phyloP scores from a whole-genome alignment of 2,888 invertebrate species.

The Dendrolimus pini region DNA sequence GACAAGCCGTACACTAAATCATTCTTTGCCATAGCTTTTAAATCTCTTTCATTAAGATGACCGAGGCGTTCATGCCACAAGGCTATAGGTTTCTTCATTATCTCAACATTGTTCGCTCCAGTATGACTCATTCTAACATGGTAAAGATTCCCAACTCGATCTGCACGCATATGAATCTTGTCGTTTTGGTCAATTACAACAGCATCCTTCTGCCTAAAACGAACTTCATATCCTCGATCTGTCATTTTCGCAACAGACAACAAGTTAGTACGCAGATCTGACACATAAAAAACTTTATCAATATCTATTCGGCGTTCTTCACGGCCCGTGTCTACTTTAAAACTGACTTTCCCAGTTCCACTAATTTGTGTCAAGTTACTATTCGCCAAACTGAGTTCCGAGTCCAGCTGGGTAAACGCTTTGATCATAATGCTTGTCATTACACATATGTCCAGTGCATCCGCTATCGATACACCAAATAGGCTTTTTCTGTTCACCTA shows the following conservation, averaged over 20 bases:
- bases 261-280: constrained; percentile 9
- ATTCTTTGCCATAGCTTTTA: constrained; percentile 1
- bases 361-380: neutral
- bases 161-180: constrained; percentile 9
- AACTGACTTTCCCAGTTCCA: neutral
- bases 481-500: neutral
- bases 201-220: constrained; percentile 2
- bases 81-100: constrained; percentile 5
- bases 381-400: constrained; percentile 5
- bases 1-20: constrained; percentile 8
- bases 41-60: constrained; percentile 6
- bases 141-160: constrained; percentile 5
- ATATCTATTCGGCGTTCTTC: constrained; percentile 6
- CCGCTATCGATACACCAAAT: constrained; percentile 7
- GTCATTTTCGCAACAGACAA: constrained; percentile 11
- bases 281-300: constrained; percentile 10
- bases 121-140: constrained; percentile 9
- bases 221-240: constrained; percentile 8
- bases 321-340: constrained; percentile 1
- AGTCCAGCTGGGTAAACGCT: constrained; percentile 6
- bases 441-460: constrained; percentile 14
- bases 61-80: constrained; percentile 8
- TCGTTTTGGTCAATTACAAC: constrained; percentile 7
- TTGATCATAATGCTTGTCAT: constrained; percentile 9
- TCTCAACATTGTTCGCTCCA: constrained; percentile 5